A percentile compares a stretch with the other conserved stretches of the same genome.
Conservation (phyloP, 2,888 invertebrate species). For the Meganola albula region DNA sequence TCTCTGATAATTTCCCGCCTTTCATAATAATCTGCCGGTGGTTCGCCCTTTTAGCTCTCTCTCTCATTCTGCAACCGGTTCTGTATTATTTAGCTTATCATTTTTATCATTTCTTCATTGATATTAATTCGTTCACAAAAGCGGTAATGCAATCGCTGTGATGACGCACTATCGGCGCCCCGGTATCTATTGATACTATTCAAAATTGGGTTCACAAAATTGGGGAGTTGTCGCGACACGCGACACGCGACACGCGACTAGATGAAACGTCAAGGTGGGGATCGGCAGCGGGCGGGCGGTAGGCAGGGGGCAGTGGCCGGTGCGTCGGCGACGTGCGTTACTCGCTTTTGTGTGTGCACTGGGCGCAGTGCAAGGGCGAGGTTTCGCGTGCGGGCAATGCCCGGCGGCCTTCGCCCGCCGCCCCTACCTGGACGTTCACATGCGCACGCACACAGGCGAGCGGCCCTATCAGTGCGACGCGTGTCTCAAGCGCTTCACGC, state of each 20-base stretch:
- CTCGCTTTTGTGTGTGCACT: constrained; percentile 78
- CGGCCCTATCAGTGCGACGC: constrained; percentile 83
- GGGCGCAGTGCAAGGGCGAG: constrained; percentile 74
- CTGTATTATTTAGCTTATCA: constrained; percentile 56
- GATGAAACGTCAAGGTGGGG: no score
- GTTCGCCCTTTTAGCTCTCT: constrained; percentile 41
- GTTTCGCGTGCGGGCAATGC: constrained; percentile 68
- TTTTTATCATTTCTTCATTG: constrained; percentile 70
- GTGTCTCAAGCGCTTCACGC: constrained; percentile 87
- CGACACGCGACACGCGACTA: constrained; percentile 28
- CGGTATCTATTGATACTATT: constrained; percentile 36
- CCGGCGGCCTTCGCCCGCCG: constrained; percentile 71
- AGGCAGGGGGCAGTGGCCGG: constrained; percentile 28
- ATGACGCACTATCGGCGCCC: constrained; percentile 58
- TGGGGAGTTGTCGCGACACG: constrained; percentile 34
- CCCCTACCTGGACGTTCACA: constrained; percentile 73
- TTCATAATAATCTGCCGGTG: constrained; percentile 50
- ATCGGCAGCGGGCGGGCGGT: constrained; percentile 53
- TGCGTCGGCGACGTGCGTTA: constrained; percentile 76
- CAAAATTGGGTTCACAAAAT: constrained; percentile 53
- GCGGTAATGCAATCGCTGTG: constrained; percentile 77
- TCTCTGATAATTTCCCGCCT: constrained; percentile 47
- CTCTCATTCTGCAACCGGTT: constrained; percentile 50
- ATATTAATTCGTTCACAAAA: constrained; percentile 76
- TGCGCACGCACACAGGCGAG: constrained; percentile 79